A percentile compares a stretch with the other conserved stretches of the same genome.
Conservation (phyloP, 2,113 vertebrate genomes). For the Lycocorax pyrrhopterus region DNA sequence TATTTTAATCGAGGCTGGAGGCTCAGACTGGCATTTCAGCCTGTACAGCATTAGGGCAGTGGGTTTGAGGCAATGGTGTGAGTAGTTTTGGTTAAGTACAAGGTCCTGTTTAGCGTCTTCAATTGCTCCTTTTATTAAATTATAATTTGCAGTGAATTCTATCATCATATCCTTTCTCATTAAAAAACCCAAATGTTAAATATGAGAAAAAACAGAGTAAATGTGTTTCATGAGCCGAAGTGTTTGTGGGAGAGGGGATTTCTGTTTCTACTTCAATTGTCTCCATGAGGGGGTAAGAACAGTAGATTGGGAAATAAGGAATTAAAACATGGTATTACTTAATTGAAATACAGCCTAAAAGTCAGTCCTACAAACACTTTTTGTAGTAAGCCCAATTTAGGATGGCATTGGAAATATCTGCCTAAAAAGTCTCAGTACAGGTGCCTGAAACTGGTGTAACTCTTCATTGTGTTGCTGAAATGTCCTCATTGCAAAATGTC, state of each 20-base stretch:
- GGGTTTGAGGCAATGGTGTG: not conserved
- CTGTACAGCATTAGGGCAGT: not conserved
- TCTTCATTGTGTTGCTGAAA: not conserved
- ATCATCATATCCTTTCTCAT: not conserved
- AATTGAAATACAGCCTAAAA: not conserved
- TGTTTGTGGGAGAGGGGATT: not conserved
- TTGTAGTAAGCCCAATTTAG: not conserved
- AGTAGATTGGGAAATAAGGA: not conserved
- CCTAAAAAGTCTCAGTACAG: not conserved
- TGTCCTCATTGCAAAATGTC: slow-evolving; percentile 7
- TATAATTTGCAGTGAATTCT: not conserved
- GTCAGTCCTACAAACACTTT: not conserved
- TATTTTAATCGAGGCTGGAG: not conserved
- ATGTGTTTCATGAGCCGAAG: not conserved
- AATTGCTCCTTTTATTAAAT: not conserved
- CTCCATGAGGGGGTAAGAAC: not conserved
- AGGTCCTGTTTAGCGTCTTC: not conserved
- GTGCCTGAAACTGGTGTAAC: not conserved
- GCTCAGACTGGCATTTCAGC: not conserved
- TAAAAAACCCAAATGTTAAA: not conserved
- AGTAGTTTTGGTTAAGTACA: not conserved
- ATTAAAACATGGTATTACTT: not conserved
- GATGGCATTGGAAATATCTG: not conserved
- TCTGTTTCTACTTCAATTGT: not conserved
- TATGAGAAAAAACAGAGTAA: not conserved